These are phyloP conservation scores for Tamandua tetradactyla DNA, from an alignment of 2,797 vertebrate genomes.

Conservation along the genomic window DNA sequence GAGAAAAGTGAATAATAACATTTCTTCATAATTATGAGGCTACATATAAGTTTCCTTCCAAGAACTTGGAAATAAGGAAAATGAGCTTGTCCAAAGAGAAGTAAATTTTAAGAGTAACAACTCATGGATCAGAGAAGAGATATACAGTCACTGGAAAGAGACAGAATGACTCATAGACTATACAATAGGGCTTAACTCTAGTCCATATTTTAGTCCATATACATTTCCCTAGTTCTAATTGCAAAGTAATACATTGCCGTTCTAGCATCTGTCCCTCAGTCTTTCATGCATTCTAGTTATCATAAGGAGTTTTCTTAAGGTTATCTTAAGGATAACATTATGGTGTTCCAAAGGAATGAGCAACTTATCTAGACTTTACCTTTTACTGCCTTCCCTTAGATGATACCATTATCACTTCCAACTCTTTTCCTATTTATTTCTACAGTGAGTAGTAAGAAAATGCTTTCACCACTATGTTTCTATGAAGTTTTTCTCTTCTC, in stretches of 20 bases:
- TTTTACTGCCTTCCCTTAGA: neutral
- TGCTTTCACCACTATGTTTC: neutral
- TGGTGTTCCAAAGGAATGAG: neutral
- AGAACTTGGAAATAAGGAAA: neutral
- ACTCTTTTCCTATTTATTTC: conserved; percentile 44
- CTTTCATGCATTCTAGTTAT: neutral
- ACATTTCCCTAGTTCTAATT: neutral
- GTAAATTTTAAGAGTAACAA: conserved; percentile 8
- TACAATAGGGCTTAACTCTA: neutral
- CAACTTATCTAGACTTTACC: neutral
- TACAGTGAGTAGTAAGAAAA: neutral
- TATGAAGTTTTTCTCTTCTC: neutral
- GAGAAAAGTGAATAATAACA: neutral
- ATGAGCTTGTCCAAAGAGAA: neutral
- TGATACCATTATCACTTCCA: neutral
- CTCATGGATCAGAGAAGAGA: neutral
- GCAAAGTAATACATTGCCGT: conserved; percentile 24
- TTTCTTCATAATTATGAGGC: neutral
- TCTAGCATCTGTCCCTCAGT: neutral
- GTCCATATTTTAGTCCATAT: neutral
- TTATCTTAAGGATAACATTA: neutral
- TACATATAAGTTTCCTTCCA: neutral
- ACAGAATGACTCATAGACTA: neutral
- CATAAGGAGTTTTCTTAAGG: conserved; percentile 12
- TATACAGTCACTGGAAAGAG: neutral